Evolutionary conservation across 2,888 invertebrate genomes (phyloP).

Genomic region (Mythimna ferrago): DNA sequence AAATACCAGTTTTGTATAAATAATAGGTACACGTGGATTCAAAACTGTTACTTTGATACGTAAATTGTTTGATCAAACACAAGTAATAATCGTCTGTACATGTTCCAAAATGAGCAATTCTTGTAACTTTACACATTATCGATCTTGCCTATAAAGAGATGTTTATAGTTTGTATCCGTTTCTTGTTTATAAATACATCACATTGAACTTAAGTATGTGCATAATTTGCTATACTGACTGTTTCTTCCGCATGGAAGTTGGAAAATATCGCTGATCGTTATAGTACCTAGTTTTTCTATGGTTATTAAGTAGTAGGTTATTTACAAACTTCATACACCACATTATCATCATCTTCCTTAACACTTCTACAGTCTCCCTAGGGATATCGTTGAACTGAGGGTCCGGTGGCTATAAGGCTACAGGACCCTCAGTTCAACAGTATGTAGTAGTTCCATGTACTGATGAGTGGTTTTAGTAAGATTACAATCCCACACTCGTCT

Average conservation of each 20-base stretch:
- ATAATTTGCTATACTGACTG: neutral
- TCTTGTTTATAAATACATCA: slow-evolving; percentile 25
- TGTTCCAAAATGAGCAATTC: slow-evolving; percentile 26
- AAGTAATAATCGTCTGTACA: neutral
- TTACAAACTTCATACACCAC: too few species aligned
- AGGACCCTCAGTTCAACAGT: too few species aligned
- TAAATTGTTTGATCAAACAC: slow-evolving; percentile 41
- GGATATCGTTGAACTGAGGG: too few species aligned
- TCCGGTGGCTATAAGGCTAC: too few species aligned
- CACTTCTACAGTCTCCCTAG: too few species aligned
- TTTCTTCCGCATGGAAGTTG: slow-evolving; percentile 23
- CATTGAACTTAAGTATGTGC: neutral
- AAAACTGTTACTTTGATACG: slow-evolving; percentile 13
- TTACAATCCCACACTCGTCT: too few species aligned
- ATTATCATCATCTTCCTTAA: too few species aligned
- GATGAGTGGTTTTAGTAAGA: too few species aligned
- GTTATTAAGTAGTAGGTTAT: too few species aligned
- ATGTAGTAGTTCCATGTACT: too few species aligned
- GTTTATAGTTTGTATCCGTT: slow-evolving; percentile 37
- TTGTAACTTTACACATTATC: slow-evolving; percentile 34
- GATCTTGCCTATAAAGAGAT: slow-evolving; percentile 15
- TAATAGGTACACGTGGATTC: neutral
- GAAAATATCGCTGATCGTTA: slow-evolving; percentile 5
- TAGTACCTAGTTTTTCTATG: too few species aligned
- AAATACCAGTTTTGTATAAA: slow-evolving; percentile 1